phyloP scores from a whole-genome alignment of 2,797 vertebrate species.

The Eleutherodactylus coqui region DNA sequence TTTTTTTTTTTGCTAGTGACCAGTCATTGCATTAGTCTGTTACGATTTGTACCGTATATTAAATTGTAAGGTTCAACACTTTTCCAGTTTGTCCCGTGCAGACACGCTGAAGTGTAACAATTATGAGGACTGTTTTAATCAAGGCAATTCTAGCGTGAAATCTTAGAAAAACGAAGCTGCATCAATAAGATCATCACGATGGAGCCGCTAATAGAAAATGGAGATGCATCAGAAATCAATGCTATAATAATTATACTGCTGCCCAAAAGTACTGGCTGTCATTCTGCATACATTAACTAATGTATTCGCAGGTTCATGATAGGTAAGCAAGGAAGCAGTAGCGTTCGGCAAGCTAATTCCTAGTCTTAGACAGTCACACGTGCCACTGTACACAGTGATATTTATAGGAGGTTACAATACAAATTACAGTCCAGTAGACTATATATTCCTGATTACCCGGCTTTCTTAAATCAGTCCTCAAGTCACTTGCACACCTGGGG shows the following conservation, averaged over 20 bases:
- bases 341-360: conserved; percentile 78
- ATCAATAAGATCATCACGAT: conserved; percentile 70
- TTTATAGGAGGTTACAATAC: conserved; percentile 89
- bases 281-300: conserved; percentile 74
- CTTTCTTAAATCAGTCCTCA: conserved; percentile 87
- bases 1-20: conserved; percentile 66
- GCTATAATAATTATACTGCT: conserved; percentile 81
- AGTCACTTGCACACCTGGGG: conserved; percentile 91
- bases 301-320: conserved; percentile 69
- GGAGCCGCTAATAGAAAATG: conserved; percentile 78
- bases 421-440: conserved; percentile 82
- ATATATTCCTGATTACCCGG: conserved; percentile 91
- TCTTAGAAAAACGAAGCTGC: conserved; percentile 72
- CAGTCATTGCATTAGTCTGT: conserved; percentile 63
- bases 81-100: conserved; percentile 60
- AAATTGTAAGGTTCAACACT: conserved; percentile 58
- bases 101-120: conserved; percentile 65
- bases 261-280: conserved; percentile 68
- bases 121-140: conserved; percentile 68
- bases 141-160: conserved; percentile 74
- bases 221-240: conserved; percentile 84
- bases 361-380: conserved; percentile 76
- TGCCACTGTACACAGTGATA: conserved; percentile 77
- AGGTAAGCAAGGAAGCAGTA: conserved; percentile 62
- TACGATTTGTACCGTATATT: conserved; percentile 46